These are phyloP conservation scores for Sternotherus odoratus DNA, from an alignment of 2,797 vertebrate species.

Conservation along the genomic window DNA sequence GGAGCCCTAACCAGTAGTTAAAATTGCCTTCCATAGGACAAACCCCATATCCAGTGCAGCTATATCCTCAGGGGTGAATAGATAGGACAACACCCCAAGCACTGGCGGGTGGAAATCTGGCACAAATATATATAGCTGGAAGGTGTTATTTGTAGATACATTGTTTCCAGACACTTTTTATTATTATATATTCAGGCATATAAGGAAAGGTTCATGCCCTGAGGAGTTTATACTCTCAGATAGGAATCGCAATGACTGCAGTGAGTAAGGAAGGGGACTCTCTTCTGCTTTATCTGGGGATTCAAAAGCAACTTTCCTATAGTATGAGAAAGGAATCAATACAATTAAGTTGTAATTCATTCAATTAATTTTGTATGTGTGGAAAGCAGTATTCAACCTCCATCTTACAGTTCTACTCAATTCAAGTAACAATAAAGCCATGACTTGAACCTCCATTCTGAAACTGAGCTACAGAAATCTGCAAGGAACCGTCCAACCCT, in stretches of 20 bases:
- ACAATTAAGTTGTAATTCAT: constrained; percentile 6
- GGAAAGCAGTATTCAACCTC: constrained; percentile 59
- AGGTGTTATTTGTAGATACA: neutral
- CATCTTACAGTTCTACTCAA: constrained; percentile 64
- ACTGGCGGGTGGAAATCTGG: no score
- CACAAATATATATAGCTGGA: neutral
- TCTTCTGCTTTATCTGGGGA: neutral
- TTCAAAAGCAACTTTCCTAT: neutral
- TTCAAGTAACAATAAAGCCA: neutral
- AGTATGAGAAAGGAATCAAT: constrained; percentile 35
- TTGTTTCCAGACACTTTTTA: neutral
- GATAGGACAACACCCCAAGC: neutral
- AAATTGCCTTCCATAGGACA: neutral
- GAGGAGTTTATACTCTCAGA: neutral
- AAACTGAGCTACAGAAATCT: neutral
- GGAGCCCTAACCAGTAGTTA: neutral
- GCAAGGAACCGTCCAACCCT: neutral
- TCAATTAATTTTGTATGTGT: constrained; percentile 27
- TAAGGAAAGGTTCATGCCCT: neutral
- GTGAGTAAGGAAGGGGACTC: neutral
- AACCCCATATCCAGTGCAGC: neutral
- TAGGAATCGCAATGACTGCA: neutral
- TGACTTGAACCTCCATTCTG: neutral
- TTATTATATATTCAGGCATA: neutral
- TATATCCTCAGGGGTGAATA: neutral